These are phyloP conservation scores for Danaus plexippus DNA, from an alignment of 1,140 invertebrate species.

Conservation along the genomic window DNA sequence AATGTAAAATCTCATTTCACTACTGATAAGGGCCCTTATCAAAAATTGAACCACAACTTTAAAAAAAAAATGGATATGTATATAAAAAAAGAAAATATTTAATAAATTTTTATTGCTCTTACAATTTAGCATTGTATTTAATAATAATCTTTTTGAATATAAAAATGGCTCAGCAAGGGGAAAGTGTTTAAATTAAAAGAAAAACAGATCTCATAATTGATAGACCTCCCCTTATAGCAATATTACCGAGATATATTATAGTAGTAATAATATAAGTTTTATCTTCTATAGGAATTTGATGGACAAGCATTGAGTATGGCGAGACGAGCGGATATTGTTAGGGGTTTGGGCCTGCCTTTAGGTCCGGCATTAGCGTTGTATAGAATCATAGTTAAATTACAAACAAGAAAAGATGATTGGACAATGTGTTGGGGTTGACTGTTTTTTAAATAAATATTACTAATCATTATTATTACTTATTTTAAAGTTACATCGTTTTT, in stretches of 20 bases:
- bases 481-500: too few species aligned
- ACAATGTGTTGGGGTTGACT: slow-evolving; percentile 76
- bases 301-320: slow-evolving; percentile 86
- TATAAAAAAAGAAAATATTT: too few species aligned
- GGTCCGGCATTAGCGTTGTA: slow-evolving; percentile 92
- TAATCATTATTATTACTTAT: background rate
- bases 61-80: too few species aligned
- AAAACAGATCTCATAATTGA: too few species aligned
- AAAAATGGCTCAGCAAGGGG: background rate
- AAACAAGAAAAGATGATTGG: slow-evolving; percentile 78
- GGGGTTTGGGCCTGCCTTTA: slow-evolving; percentile 82
- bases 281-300: slow-evolving; percentile 85
- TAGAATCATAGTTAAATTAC: slow-evolving; percentile 80
- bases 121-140: background rate
- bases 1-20: too few species aligned
- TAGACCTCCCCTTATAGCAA: too few species aligned
- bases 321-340: slow-evolving; percentile 84
- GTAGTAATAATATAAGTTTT: slow-evolving; percentile 1
- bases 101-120: too few species aligned
- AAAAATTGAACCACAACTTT: too few species aligned
- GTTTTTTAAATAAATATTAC: background rate
- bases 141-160: slow-evolving; percentile 2
- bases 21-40: too few species aligned
- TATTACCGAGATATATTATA: too few species aligned
- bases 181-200: too few species aligned